Percentiles rank a stretch among this genome's conserved stretches.
Conservation (phyloP, 2,797 vertebrate genomes). For the Malacoraja senta region DNA sequence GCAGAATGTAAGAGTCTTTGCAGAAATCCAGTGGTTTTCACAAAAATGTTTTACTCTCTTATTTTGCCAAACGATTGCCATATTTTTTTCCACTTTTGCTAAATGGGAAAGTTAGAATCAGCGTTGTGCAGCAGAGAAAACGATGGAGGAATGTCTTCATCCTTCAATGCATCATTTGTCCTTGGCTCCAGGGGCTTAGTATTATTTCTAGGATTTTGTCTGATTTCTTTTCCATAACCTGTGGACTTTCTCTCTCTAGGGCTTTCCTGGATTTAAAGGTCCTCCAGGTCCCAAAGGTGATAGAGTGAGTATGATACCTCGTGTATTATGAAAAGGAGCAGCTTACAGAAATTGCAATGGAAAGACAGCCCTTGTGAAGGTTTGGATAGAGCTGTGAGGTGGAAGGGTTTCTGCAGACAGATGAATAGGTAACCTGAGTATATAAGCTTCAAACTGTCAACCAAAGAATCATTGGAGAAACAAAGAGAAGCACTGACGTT, state of each 20-base stretch:
- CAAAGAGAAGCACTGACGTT: neutral
- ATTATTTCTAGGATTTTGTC: neutral
- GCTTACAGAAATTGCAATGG: neutral
- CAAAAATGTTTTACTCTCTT: neutral
- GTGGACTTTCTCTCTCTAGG: slow-evolving; percentile 52
- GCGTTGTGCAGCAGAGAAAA: too few species aligned
- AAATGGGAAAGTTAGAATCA: neutral
- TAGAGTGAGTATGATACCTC: slow-evolving; percentile 61
- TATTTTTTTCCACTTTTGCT: neutral
- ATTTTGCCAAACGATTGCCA: neutral
- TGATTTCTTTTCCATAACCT: neutral
- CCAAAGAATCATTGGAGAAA: neutral
- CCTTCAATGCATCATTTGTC: too few species aligned
- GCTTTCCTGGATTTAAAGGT: slow-evolving; percentile 64
- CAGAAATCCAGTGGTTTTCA: neutral
- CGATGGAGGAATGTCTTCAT: neutral
- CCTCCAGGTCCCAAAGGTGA: slow-evolving; percentile 76
- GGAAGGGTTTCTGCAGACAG: neutral
- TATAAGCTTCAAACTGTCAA: neutral
- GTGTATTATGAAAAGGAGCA: neutral
- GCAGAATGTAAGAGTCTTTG: neutral
- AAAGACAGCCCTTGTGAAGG: neutral
- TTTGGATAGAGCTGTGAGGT: neutral
- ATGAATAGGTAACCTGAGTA: neutral
- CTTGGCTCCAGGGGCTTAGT: neutral